A percentile compares a stretch with the other conserved stretches of the same genome.
Evolutionary conservation across 2,797 vertebrate genomes (phyloP).

Genomic region (Leontocebus nigricollis): DNA sequence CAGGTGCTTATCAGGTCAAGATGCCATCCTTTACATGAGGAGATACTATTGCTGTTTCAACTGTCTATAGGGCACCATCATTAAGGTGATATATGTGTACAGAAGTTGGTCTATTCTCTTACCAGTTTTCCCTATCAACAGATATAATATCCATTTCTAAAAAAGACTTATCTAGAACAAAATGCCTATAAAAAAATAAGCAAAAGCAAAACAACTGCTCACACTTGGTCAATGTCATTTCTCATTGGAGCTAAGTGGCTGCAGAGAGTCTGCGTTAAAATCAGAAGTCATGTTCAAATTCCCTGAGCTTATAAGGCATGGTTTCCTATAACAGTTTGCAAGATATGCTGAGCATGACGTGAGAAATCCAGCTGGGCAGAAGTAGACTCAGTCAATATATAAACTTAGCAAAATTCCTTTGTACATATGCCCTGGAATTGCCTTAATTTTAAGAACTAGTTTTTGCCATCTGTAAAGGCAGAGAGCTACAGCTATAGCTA

Average conservation of each 20-base stretch:
- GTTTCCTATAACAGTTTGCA: conserved; percentile 14
- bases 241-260: background rate
- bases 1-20: background rate
- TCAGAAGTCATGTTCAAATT: conserved; percentile 28
- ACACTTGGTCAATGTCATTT: background rate
- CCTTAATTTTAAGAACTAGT: conserved; percentile 7
- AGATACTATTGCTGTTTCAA: background rate
- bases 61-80: fast-evolving
- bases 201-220: background rate
- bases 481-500: background rate
- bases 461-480: background rate
- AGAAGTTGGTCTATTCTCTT: background rate
- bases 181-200: background rate
- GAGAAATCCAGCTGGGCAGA: background rate
- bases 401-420: conserved; percentile 11
- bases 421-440: background rate
- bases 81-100: background rate
- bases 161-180: background rate
- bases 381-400: background rate
- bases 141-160: background rate
- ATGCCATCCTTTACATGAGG: background rate
- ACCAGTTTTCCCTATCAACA: background rate
- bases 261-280: background rate
- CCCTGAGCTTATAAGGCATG: background rate
- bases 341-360: background rate